Base-by-base conservation (phyloP, 2,888 invertebrate genomes). In the Hyppa rectilinea region DNA sequence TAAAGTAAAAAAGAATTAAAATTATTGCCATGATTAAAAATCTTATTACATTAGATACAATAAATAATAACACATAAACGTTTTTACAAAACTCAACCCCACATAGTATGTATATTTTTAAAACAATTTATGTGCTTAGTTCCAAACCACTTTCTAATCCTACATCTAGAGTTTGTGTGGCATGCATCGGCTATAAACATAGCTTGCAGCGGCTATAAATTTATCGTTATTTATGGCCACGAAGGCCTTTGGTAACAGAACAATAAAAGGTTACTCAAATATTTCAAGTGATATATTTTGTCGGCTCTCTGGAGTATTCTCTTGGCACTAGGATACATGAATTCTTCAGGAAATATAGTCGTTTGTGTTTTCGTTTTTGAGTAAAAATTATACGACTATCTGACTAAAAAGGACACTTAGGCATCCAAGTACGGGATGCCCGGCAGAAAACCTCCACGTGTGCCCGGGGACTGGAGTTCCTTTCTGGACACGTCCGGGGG, bases 151-250 rank as follows among this genome's bases (percentile, higher is more conserved):
- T 6, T 9, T 68, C 26, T 68, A 76, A 76, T 81, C 52, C 63
- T 29, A 77, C 38, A 78, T 78, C 62, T 78, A 78, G 50, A 60
- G 56, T 36, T 71, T 66, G 52, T 68, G 56, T 73, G 62, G 67
- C 71, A 68, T 84, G 79, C 82, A 78, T 74, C 26, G 58, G 58
- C 68, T n/a, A 75, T 85, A 82, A 82, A 84, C 77, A 60, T 64
- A 17, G 67, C 74, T 49, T 73, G 75, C 72, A 75, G 72, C 26
- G 49, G 55, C 69, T 29, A 75, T 83, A 83, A 83, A 85, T 82
- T 64, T 69, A 70, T 68, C 49, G 56, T 68, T 76, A 80, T 85
- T 84, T 75, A 74, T 60, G 60, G 36, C 61, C 58, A 65, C 61
- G 49, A 68, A 65, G n/a, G 75, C 63, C 52, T 82, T 26, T 50